These are phyloP conservation scores for Orchesella cincta DNA, from an alignment of 1,140 invertebrate genomes.

Conservation along the genomic window DNA sequence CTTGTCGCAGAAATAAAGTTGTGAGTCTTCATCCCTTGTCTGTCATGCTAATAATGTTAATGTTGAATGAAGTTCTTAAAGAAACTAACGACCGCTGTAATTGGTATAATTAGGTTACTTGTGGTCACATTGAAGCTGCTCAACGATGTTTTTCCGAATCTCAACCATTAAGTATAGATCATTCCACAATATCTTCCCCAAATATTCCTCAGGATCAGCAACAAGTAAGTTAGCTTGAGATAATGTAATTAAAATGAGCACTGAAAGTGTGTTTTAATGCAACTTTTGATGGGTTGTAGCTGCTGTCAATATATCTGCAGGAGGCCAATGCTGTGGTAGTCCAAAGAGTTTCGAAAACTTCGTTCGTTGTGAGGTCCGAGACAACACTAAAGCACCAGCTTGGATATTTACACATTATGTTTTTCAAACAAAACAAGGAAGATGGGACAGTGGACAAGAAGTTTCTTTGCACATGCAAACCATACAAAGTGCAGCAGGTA, in stretches of 20 bases:
- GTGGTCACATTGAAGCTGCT: constrained; percentile 71
- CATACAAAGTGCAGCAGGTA: constrained; percentile 62
- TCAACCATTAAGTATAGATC: constrained; percentile 66
- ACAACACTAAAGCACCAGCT: constrained; percentile 69
- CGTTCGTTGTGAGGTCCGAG: constrained; percentile 77
- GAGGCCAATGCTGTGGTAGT: constrained; percentile 64
- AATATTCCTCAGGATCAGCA: constrained; percentile 68
- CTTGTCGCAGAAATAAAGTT: constrained; percentile 20
- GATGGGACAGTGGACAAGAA: constrained; percentile 63
- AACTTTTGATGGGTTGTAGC: neutral
- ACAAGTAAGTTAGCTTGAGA: constrained; percentile 56
- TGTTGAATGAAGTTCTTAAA: no score
- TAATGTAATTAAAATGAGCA: neutral
- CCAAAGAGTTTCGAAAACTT: constrained; percentile 73
- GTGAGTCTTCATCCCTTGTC: no score
- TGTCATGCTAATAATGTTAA: no score
- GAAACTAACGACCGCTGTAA: no score
- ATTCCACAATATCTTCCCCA: constrained; percentile 66
- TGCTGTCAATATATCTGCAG: neutral
- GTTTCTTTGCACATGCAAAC: constrained; percentile 67
- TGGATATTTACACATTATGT: constrained; percentile 73
- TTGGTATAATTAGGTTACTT: no score
- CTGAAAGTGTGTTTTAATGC: neutral
- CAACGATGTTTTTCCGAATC: constrained; percentile 68
- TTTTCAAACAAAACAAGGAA: constrained; percentile 62